These are phyloP conservation scores for Blastobasis lacticolella DNA, from an alignment of 2,888 invertebrate species.

Conservation along the genomic window DNA sequence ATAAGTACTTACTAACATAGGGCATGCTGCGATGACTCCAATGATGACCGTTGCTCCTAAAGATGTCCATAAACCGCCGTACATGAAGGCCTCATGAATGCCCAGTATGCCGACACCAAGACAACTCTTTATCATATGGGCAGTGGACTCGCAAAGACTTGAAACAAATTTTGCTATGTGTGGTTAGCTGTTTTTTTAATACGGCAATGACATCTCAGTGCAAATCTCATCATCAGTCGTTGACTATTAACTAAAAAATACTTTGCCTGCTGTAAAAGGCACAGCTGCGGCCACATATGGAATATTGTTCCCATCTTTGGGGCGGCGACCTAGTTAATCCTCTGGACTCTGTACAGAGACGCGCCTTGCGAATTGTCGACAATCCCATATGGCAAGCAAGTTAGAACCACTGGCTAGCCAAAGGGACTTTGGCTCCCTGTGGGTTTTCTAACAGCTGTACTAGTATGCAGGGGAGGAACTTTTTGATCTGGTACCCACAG, in stretches of 20 bases:
- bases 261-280: not conserved
- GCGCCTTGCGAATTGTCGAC: not conserved
- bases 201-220: not conserved
- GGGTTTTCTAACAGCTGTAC: no score
- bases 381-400: not conserved
- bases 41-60: constrained; percentile 26
- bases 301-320: not conserved
- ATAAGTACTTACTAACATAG: constrained; percentile 38
- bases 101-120: constrained; percentile 45
- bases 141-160: constrained; percentile 41
- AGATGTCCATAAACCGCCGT: constrained; percentile 49
- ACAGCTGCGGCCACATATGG: no score
- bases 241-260: not conserved
- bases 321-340: no score
- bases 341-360: not conserved
- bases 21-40: constrained; percentile 31
- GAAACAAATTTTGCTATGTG: not conserved
- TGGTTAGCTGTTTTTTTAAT: not conserved
- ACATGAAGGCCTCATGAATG: constrained; percentile 54
- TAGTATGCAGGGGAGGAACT: no score
- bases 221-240: not conserved
- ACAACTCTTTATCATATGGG: constrained; percentile 47
- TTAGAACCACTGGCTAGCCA: no score
- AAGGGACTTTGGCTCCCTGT: no score
- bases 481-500: no score